Evolutionary conservation across 92 coral and sea anemone species (phyloP), one percentile per base, ranked within the genome.

Genomic region (Siderastrea radians): DNA sequence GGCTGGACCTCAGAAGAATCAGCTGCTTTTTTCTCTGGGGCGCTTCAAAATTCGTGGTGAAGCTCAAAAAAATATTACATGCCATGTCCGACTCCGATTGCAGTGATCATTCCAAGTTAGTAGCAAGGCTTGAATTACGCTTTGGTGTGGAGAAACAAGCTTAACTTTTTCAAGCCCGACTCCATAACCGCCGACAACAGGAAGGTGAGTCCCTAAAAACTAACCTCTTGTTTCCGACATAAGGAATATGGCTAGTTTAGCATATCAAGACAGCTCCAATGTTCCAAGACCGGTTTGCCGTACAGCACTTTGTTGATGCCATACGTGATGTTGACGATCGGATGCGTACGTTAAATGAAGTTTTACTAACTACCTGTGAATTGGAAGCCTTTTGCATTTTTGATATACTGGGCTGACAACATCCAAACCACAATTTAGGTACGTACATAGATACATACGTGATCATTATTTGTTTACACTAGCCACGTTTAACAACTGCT

Each of bases 241-340:
- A 6, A 17, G 90, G 1, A 52, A 49, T 17, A 78, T 58, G 74
- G 58, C 69, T 1, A 65, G 79, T 49, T 55, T 80, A 68, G 92
- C 89, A 2, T 89, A 83, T 69, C 92, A 84, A 69, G 92, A 84
- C 49, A 10, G 59, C 84, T 16, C 55, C 89, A 6, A 11, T 57
- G 6, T 69, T 72, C 13, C 89, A 89, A 59, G 89, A 89, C 51
- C 61, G 92, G 55, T 89, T 89, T 70, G 72, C 84, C 60, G 85
- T 84, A 6, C 92, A 84, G 58, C 85, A 84, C 44, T 89, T 84
- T 55, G 75, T 89, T 49, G 93, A 89, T 70, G 93, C 89, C 46
- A 17, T 89, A 15, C 3, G 1, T 51, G 77, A 80, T 63, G 61
- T 59, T 47, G 91, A 81, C n/a, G 82, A 88, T 52, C 74, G 88